A percentile compares a stretch with the other conserved stretches of the same genome.
These are phyloP conservation scores for Drosophila picticornis DNA, from an alignment of 2,888 invertebrate genomes.

Conservation along the genomic window DNA sequence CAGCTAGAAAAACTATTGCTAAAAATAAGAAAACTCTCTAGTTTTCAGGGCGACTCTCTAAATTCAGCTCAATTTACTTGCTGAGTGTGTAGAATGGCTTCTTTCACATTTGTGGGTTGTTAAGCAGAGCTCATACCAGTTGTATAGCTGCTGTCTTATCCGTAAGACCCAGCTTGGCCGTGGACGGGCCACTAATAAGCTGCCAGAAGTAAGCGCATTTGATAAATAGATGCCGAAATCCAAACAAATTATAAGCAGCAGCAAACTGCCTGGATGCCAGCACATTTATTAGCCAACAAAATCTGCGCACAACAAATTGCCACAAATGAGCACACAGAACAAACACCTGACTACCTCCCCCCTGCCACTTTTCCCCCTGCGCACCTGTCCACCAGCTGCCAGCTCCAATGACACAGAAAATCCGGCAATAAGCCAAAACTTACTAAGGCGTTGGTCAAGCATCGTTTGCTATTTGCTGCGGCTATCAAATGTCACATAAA, in stretches of 20 bases:
- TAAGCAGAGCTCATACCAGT: background rate
- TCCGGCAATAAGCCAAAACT: slow-evolving; percentile 39
- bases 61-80: background rate
- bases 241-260: slow-evolving; percentile 75
- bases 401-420: slow-evolving; percentile 44
- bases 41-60: background rate
- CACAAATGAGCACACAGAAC: slow-evolving; percentile 55
- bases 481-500: slow-evolving; percentile 82
- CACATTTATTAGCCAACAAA: slow-evolving; percentile 69
- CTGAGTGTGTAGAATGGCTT: background rate
- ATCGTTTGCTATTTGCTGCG: slow-evolving; percentile 23
- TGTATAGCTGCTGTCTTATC: slow-evolving; percentile 19
- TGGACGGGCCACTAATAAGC: slow-evolving; percentile 68
- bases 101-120: background rate
- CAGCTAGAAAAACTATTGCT: too few relatives aligned
- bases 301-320: slow-evolving; percentile 58
- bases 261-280: slow-evolving; percentile 32
- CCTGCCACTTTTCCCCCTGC: background rate
- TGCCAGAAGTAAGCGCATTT: slow-evolving; percentile 75
- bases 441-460: slow-evolving; percentile 43
- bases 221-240: slow-evolving; percentile 76
- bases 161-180: slow-evolving; percentile 24
- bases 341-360: slow-evolving; percentile 14
- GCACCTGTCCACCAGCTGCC: slow-evolving; percentile 12
- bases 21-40: background rate